Base-by-base conservation (phyloP, 2,113 vertebrate genomes). In the Oophaga pumilio region DNA sequence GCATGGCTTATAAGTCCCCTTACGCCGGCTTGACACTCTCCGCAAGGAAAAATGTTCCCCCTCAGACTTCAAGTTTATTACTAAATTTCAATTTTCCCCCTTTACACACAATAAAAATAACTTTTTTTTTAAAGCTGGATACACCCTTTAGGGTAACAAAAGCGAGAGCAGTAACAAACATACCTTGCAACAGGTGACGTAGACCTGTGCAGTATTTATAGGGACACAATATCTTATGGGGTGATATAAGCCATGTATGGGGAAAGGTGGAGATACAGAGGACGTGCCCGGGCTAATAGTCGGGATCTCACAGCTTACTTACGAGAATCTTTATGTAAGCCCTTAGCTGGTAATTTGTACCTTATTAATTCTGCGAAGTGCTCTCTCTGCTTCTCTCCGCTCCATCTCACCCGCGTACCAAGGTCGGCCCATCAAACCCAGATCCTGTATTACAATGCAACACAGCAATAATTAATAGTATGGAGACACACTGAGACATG, bases 351-450 rank as follows among this genome's bases (percentile, higher is more conserved):
- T 77, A n/a, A 62, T 64, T 22, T 71, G 26, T 82, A 88, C 86
- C 86, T 88, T 88, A 74, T 88, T 88, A 20, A 88, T 66, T 77
- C 59, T 88, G 17, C 80, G 86, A 26, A 88, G 80, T 4, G 59
- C 80, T 52, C 33, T 53, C 82, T 88, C 81, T 79, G 79, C 68
- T 13, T 82, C 79, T 56, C 7, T 68, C 8, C 69, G 66, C 59
- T 66, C 79, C 59, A 82, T 24, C 17, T 64, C 53, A 43, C 84
- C 78, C 22, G 14, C 26, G 15, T 82, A 82, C 79, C 88, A 85
- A 43, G 79, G n/a, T 77, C 81, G 68, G 49, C 26, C 50, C 84
- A 53, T 14, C 52, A 82, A 20, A 20, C 49, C 84, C 57, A n/a
- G 20, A 76, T 85, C 43, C 88, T 86, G 24, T 2, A 66, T 18